Evolutionary conservation across 1,140 invertebrate genomes (phyloP), one percentile per base, ranked within the genome.

Genomic region (Megalopta genalis): DNA sequence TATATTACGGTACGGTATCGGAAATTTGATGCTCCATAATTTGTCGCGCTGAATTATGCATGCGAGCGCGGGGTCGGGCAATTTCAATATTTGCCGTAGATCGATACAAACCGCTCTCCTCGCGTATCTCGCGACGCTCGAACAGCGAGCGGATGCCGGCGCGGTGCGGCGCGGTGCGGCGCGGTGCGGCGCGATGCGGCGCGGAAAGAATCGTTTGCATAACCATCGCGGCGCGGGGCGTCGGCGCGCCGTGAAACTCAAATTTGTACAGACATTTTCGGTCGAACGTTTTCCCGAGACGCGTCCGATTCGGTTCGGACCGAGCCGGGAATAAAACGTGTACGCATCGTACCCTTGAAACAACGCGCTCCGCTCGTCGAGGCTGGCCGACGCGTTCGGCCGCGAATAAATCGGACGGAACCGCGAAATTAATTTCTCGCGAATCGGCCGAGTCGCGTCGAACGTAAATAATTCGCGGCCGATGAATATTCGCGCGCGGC

Each of bases 21-120:
- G 57, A 52, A 63, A 71, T 77, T 69, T 39, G 23, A 52, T 66
- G 32, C 57, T 27, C 27, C 52, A 59, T 77, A 71, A 77, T 77
- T 77, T 77, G 57, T 71, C 68, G 21, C 25, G 59, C n/a, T 77
- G 75, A 71, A 77, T 77, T 71, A 77, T 77, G 68, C 75, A 77
- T 77, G 75, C 63, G 62, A 69, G 32, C 68, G 67, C 59, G 9
- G 42, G 25, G 42, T 16, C 21, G 27, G 25, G 67, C 59, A 71
- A 71, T 52, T 57, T 71, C 67, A 54, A 77, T 77, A 71, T 77
- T 71, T 77, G 67, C 59, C 42, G 10, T 52, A 52, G 59, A 71
- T 77, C 67, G 68, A 63, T 71, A 52, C 57, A 46, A 67, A 52
- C 49, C 16, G 4, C 21, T 52, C 52, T 62, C 69, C 42, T 37